A percentile compares a stretch with the other conserved stretches of the same genome.
These are phyloP conservation scores for Hymenopus coronatus DNA, from an alignment of 2,888 invertebrate genomes.

Conservation along the genomic window DNA sequence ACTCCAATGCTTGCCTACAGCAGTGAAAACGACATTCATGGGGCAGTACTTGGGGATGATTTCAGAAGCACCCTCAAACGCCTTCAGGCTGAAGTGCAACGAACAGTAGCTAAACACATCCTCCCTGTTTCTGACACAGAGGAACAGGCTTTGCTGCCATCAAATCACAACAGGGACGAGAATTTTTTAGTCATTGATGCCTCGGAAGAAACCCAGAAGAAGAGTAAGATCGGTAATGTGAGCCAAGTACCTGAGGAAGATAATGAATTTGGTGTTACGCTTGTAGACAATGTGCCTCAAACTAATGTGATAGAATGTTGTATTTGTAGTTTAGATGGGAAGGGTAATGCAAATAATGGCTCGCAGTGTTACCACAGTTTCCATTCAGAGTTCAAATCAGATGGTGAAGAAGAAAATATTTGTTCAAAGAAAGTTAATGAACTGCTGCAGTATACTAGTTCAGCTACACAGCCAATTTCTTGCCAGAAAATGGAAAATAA, in stretches of 20 bases:
- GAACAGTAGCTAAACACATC: not conserved
- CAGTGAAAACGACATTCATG: constrained; percentile 57
- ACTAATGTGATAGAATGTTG: constrained; percentile 4
- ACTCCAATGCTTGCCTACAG: constrained; percentile 43
- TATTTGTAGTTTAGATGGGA: not conserved
- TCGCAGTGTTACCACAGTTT: not conserved
- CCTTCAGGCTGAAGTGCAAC: constrained; percentile 37
- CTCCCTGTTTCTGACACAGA: not conserved
- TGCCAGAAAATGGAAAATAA: not conserved
- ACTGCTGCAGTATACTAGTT: not conserved
- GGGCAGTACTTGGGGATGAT: constrained; percentile 51
- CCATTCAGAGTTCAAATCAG: not conserved
- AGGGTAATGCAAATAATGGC: not conserved
- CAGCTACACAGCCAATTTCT: not conserved
- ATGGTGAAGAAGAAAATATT: not conserved
- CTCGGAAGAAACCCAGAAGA: constrained; percentile 39
- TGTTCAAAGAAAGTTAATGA: not conserved
- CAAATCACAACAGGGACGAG: constrained; percentile 14
- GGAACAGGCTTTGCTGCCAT: not conserved
- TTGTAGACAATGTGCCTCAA: constrained; percentile 7
- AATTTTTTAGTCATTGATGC: constrained; percentile 44
- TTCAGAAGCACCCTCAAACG: constrained; percentile 55
- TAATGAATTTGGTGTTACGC: not conserved
- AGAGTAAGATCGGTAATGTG: not conserved
- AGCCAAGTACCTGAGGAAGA: constrained; percentile 11